A percentile compares a stretch with the other conserved stretches of the same genome.
These are phyloP conservation scores for Holotrichia oblita DNA, from an alignment of 1,140 invertebrate species.

Conservation along the genomic window DNA sequence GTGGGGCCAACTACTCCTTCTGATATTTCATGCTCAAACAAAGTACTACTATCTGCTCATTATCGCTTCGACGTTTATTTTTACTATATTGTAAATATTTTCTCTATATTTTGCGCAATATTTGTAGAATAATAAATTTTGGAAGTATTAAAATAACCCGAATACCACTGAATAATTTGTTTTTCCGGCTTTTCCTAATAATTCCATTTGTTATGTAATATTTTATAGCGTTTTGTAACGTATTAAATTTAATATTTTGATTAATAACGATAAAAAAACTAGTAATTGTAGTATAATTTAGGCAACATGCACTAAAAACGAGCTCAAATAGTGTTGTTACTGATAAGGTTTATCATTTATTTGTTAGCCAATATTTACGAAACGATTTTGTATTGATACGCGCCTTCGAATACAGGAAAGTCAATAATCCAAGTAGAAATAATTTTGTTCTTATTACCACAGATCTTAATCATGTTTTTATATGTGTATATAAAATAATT, in stretches of 20 bases:
- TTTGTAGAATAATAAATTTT: not conserved
- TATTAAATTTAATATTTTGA: not conserved
- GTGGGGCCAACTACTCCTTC: not conserved
- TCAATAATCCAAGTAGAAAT: not conserved
- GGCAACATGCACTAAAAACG: not conserved
- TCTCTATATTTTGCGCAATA: not conserved
- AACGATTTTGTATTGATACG: not conserved
- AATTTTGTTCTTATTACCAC: not conserved
- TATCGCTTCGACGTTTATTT: conserved; percentile 2
- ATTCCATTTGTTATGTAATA: not conserved
- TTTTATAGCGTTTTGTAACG: not conserved
- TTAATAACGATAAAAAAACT: not conserved
- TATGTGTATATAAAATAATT: too few species aligned
- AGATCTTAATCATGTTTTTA: too few species aligned
- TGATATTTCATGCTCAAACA: not conserved
- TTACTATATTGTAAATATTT: conserved; percentile 11
- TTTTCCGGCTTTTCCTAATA: not conserved
- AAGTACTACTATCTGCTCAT: not conserved
- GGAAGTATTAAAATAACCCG: not conserved
- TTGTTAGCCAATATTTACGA: not conserved
- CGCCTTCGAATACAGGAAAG: not conserved
- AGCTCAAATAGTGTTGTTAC: not conserved
- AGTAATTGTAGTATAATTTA: not conserved
- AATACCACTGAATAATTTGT: not conserved
- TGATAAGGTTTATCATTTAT: not conserved